Conservation (phyloP, 2,797 vertebrate genomes). For the Sphenopsis melanotis region DNA sequence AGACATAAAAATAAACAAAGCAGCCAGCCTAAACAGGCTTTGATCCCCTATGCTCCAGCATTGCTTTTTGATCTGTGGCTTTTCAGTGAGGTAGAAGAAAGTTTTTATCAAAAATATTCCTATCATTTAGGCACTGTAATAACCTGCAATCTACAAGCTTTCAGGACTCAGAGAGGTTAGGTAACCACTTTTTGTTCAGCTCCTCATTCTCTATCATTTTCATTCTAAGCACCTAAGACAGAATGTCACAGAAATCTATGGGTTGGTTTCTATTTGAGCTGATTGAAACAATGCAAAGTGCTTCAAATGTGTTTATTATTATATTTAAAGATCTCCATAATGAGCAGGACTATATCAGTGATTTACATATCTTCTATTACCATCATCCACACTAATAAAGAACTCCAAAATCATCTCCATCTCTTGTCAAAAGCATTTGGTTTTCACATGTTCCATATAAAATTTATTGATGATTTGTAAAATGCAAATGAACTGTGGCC, state of each 20-base stretch:
- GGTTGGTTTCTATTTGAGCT: not conserved
- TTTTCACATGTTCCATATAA: not conserved
- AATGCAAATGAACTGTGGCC: not conserved
- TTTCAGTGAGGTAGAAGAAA: not conserved
- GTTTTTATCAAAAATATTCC: not conserved
- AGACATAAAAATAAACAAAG: slow-evolving; percentile 19
- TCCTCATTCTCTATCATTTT: not conserved
- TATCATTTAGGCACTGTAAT: slow-evolving; percentile 15
- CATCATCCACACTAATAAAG: not conserved
- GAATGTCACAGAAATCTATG: not conserved
- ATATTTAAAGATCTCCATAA: not conserved
- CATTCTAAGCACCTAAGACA: not conserved
- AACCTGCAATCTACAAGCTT: slow-evolving; percentile 8
- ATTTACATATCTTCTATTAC: not conserved
- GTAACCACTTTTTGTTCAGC: not conserved
- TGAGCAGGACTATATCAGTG: not conserved
- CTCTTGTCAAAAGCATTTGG: not conserved
- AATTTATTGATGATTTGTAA: not conserved
- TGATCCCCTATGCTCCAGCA: not conserved
- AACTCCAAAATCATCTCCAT: not conserved
- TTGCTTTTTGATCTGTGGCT: not conserved
- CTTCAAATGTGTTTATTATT: not conserved
- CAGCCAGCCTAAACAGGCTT: slow-evolving; percentile 15
- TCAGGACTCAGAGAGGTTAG: not conserved
- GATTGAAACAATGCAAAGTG: not conserved